Percentiles rank a stretch among this genome's conserved stretches.
phyloP scores from a whole-genome alignment of 2,888 invertebrate genomes.

The Mimumesa dahlbomi region DNA sequence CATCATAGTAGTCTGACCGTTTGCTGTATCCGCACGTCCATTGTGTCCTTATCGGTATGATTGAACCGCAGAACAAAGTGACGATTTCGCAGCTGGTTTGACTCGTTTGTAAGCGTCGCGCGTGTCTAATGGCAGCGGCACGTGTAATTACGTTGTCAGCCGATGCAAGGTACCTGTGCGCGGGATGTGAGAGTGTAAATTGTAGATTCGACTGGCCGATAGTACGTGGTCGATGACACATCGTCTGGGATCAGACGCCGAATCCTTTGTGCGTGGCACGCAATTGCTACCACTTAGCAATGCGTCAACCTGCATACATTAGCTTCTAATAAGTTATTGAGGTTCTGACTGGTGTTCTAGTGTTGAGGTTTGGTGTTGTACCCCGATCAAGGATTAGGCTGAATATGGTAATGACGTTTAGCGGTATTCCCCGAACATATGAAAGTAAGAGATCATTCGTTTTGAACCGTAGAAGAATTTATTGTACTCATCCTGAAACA shows the following conservation, averaged over 20 bases:
- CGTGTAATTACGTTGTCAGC: constrained; percentile 68
- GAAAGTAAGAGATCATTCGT: too few relatives aligned
- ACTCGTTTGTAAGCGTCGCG: constrained; percentile 63
- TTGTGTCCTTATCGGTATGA: too few relatives aligned
- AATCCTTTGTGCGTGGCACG: constrained; percentile 17
- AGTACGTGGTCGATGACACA: constrained; percentile 40
- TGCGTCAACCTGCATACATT: not conserved
- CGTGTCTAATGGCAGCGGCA: constrained; percentile 67
- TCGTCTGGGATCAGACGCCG: constrained; percentile 24
- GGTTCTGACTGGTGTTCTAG: constrained; percentile 19
- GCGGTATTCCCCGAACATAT: too few relatives aligned
- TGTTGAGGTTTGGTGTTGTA: constrained; percentile 11
- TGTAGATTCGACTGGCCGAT: constrained; percentile 36
- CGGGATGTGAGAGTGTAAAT: constrained; percentile 36
- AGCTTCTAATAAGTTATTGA: not conserved
- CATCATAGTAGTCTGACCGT: too few relatives aligned
- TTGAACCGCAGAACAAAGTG: constrained; percentile 67
- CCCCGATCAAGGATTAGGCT: constrained; percentile 10
- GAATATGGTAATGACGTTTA: too few relatives aligned
- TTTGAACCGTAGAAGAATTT: too few relatives aligned
- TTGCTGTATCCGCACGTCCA: too few relatives aligned
- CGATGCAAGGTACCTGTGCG: constrained; percentile 57
- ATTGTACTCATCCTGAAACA: too few relatives aligned
- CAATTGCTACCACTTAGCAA: not conserved
- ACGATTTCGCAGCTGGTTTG: constrained; percentile 69